These are phyloP conservation scores for Osmoderma eremita DNA, from an alignment of 2,888 invertebrate species.

Conservation along the genomic window DNA sequence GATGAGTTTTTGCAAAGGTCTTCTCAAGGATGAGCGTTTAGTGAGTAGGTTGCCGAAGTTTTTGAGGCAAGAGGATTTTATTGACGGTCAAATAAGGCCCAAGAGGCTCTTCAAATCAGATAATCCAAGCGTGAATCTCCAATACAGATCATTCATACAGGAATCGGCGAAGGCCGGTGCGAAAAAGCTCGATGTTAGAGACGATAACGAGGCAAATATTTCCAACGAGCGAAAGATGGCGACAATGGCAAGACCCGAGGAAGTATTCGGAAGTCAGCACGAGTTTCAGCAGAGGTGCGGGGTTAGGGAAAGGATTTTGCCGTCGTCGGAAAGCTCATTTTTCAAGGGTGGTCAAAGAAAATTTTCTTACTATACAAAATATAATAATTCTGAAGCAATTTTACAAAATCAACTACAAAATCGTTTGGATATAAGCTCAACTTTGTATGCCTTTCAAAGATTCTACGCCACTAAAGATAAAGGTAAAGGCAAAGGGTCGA, in stretches of 20 bases:
- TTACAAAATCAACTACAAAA: too few species aligned
- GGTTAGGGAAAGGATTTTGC: slow-evolving; percentile 10
- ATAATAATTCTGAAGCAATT: neutral
- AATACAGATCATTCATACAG: neutral
- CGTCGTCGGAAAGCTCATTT: neutral
- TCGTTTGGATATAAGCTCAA: too few species aligned
- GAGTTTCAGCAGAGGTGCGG: slow-evolving; percentile 19
- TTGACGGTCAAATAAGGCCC: neutral
- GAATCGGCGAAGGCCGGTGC: neutral
- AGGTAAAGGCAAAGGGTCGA: neutral
- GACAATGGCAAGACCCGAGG: neutral
- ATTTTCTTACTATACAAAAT: neutral
- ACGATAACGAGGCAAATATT: neutral
- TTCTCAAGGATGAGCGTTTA: neutral
- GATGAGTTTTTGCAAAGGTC: slow-evolving; percentile 11
- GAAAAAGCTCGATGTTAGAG: neutral
- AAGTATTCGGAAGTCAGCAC: neutral
- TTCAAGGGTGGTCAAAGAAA: neutral
- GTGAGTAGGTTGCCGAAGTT: neutral
- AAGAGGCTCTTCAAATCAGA: neutral
- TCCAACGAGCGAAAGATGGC: neutral
- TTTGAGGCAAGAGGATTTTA: neutral
- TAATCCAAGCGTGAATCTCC: neutral
- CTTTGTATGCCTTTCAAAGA: too few species aligned
- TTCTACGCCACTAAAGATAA: neutral